These are phyloP conservation scores for Oreochromis niloticus DNA, from an alignment of 2,113 vertebrate species.

Conservation along the genomic window DNA sequence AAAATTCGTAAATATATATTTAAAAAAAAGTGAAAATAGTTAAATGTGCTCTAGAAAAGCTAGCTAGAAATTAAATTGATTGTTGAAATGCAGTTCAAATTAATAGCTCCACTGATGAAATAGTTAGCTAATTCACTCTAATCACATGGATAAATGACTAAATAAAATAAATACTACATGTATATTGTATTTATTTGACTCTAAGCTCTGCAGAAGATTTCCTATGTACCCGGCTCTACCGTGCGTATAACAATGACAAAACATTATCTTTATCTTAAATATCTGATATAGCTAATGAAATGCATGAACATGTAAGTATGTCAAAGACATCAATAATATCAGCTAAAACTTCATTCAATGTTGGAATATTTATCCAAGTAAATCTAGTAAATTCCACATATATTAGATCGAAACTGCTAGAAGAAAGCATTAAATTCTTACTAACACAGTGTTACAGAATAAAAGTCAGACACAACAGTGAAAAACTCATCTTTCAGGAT, in stretches of 20 bases:
- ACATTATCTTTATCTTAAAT: background rate
- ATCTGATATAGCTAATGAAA: background rate
- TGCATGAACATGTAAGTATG: background rate
- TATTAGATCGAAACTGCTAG: background rate
- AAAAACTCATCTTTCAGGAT: background rate
- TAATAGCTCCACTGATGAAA: background rate
- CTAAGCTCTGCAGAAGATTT: background rate
- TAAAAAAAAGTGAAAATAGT: background rate
- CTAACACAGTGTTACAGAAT: background rate
- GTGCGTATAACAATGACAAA: background rate
- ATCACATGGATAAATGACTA: background rate
- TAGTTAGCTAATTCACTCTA: too few relatives aligned
- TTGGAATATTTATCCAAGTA: background rate
- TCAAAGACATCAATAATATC: background rate
- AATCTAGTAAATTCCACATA: background rate
- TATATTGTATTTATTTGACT: background rate
- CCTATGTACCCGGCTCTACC: background rate
- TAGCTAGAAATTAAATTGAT: background rate
- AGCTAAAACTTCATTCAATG: background rate
- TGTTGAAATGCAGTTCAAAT: background rate
- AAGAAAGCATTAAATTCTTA: background rate
- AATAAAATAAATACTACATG: background rate
- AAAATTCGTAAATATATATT: background rate
- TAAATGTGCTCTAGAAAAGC: background rate
- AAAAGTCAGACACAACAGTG: background rate